Percentiles rank a stretch among this genome's conserved stretches.
These are phyloP conservation scores for Eilema sororculum DNA, from an alignment of 2,888 invertebrate genomes.

Conservation along the genomic window DNA sequence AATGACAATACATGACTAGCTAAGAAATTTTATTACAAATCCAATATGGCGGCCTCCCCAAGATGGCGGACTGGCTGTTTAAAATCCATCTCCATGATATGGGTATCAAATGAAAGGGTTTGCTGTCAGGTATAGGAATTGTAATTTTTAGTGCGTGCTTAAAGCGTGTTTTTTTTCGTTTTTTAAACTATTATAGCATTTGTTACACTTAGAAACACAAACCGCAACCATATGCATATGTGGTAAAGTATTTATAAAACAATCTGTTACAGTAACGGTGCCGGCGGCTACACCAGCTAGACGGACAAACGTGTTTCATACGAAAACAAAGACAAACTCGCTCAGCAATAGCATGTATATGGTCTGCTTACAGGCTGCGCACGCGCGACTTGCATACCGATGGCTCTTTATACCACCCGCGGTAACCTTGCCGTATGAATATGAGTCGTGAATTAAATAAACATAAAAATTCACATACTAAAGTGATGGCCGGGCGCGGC, in stretches of 20 bases:
- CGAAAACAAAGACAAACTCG: constrained; percentile 55
- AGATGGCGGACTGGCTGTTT: too few relatives aligned
- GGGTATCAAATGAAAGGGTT: too few relatives aligned
- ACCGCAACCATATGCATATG: too few relatives aligned
- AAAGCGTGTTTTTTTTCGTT: too few relatives aligned
- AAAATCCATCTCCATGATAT: too few relatives aligned
- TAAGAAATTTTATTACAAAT: too few relatives aligned
- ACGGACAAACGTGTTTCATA: constrained; percentile 41
- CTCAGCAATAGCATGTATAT: constrained; percentile 66
- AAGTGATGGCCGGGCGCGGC: constrained; percentile 37
- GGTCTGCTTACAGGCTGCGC: constrained; percentile 63
- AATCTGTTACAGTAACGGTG: constrained; percentile 22
- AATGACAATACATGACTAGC: too few relatives aligned
- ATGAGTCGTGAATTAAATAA: constrained; percentile 56
- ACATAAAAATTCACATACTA: constrained; percentile 49
- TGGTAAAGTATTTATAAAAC: neutral
- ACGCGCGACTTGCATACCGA: constrained; percentile 65
- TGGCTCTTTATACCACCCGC: constrained; percentile 47
- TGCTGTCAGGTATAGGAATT: too few relatives aligned
- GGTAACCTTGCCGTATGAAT: constrained; percentile 53
- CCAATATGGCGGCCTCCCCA: too few relatives aligned
- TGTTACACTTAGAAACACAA: neutral
- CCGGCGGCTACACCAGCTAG: constrained; percentile 20
- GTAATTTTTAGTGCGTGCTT: too few relatives aligned
- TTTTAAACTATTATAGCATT: too few relatives aligned